Percentiles rank a stretch among this genome's conserved stretches.
Evolutionary conservation across 2,888 invertebrate genomes (phyloP).

Genomic region (Drosophila antonietae): DNA sequence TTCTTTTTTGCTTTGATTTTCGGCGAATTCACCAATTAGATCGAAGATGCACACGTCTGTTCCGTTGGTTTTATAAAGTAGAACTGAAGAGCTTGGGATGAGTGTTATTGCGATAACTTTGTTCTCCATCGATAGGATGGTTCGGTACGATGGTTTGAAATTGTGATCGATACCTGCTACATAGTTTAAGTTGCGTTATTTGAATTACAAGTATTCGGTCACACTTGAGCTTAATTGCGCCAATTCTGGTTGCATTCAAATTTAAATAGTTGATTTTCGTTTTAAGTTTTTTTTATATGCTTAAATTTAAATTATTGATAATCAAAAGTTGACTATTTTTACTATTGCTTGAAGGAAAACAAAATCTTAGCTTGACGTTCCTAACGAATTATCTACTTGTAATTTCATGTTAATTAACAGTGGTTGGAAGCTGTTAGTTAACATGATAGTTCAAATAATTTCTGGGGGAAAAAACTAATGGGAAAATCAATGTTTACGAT

Average conservation of each 20-base stretch:
- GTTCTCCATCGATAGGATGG: background rate
- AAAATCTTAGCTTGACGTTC: background rate
- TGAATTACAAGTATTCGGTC: background rate
- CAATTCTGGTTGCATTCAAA: background rate
- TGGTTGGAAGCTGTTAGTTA: background rate
- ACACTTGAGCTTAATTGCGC: constrained; percentile 14
- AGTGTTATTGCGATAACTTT: constrained; percentile 11
- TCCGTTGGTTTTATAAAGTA: constrained; percentile 36
- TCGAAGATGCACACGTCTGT: constrained; percentile 25
- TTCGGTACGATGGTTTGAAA: background rate
- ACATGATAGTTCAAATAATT: background rate
- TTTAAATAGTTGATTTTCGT: background rate
- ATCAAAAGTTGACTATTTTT: background rate
- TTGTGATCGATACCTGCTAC: background rate
- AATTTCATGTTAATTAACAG: background rate
- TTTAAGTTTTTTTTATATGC: background rate
- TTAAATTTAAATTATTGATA: background rate
- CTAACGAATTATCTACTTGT: background rate
- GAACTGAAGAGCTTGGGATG: constrained; percentile 35
- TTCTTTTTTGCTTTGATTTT: constrained; percentile 42
- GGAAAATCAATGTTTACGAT: constrained; percentile 4
- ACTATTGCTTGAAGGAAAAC: background rate
- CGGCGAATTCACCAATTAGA: constrained; percentile 44
- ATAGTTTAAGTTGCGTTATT: background rate
- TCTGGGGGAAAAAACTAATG: background rate